Conservation (phyloP, 1,140 invertebrate genomes). For the Oryctes rhinoceros region DNA sequence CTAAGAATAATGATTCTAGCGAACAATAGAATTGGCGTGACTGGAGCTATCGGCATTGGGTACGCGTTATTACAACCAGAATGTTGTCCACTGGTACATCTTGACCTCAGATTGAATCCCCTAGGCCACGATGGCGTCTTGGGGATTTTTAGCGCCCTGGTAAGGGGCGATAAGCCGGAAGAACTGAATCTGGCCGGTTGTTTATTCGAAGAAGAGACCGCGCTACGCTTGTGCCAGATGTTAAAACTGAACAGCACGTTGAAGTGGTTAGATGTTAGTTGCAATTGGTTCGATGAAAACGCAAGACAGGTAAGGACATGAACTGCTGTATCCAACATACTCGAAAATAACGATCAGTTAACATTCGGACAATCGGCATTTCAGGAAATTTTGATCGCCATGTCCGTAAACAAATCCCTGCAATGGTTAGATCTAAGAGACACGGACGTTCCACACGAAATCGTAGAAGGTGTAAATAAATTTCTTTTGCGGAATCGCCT, state of each 20-base stretch:
- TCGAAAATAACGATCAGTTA: too few species aligned
- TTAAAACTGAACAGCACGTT: slow-evolving; percentile 56
- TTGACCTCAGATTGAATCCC: slow-evolving; percentile 59
- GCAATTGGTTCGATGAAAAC: slow-evolving; percentile 57
- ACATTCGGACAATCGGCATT: too few species aligned
- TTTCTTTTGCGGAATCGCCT: slow-evolving; percentile 2
- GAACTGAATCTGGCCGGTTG: slow-evolving; percentile 56
- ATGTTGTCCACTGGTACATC: slow-evolving; percentile 51
- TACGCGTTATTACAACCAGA: slow-evolving; percentile 50
- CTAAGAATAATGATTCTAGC: slow-evolving; percentile 54
- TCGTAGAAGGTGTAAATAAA: slow-evolving; percentile 18
- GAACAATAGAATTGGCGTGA: slow-evolving; percentile 56
- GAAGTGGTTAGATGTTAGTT: slow-evolving; percentile 56
- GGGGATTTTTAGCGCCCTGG: slow-evolving; percentile 56
- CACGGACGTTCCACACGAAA: slow-evolving; percentile 21
- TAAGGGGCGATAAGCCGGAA: slow-evolving; percentile 51
- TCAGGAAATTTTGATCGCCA: slow-evolving; percentile 15
- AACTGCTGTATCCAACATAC: background rate
- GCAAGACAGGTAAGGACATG: slow-evolving; percentile 50
- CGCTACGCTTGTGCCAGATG: slow-evolving; percentile 53
- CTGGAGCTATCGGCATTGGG: slow-evolving; percentile 52
- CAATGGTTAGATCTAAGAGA: slow-evolving; percentile 21
- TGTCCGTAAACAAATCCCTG: background rate
- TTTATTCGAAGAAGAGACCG: slow-evolving; percentile 53
- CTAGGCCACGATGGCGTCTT: slow-evolving; percentile 56